Evolutionary conservation across 1,140 invertebrate genomes (phyloP).

Genomic region (Philopotamus ludificatus): DNA sequence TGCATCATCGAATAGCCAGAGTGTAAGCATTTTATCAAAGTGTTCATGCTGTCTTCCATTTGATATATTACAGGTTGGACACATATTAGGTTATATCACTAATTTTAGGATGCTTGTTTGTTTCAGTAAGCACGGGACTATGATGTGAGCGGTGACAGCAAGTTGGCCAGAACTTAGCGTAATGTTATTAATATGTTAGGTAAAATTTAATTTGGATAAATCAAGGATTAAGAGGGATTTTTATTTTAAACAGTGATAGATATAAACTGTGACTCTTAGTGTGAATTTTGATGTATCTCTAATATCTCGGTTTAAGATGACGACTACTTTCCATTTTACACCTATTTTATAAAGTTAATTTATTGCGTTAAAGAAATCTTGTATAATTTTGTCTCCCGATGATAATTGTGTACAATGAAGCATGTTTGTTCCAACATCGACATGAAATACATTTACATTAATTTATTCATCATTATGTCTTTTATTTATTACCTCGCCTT

Average conservation of each 20-base stretch:
- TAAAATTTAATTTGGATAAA: slow-evolving; percentile 29
- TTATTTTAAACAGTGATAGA: slow-evolving; percentile 41
- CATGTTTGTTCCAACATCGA: slow-evolving; percentile 19
- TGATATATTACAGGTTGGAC: background rate
- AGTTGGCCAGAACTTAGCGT: slow-evolving; percentile 38
- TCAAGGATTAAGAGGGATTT: slow-evolving; percentile 27
- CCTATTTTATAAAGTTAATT: slow-evolving; percentile 40
- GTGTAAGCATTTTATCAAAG: slow-evolving; percentile 43
- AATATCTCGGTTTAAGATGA: slow-evolving; percentile 34
- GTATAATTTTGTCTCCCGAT: slow-evolving; percentile 39
- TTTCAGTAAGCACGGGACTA: slow-evolving; percentile 32
- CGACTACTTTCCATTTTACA: slow-evolving; percentile 38
- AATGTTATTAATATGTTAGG: slow-evolving; percentile 36
- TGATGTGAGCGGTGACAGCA: slow-evolving; percentile 8
- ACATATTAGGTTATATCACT: too few species aligned
- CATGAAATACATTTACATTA: slow-evolving; percentile 42
- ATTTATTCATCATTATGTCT: slow-evolving; percentile 37
- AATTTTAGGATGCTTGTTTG: too few species aligned
- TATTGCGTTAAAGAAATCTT: slow-evolving; percentile 38
- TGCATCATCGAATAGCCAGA: slow-evolving; percentile 46
- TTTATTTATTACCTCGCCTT: slow-evolving; percentile 1
- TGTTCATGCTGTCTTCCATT: background rate
- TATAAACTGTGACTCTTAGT: slow-evolving; percentile 41
- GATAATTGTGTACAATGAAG: slow-evolving; percentile 34
- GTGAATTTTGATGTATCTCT: slow-evolving; percentile 42